Conservation (phyloP, 2,797 vertebrate species). For the Scolopax rusticola region DNA sequence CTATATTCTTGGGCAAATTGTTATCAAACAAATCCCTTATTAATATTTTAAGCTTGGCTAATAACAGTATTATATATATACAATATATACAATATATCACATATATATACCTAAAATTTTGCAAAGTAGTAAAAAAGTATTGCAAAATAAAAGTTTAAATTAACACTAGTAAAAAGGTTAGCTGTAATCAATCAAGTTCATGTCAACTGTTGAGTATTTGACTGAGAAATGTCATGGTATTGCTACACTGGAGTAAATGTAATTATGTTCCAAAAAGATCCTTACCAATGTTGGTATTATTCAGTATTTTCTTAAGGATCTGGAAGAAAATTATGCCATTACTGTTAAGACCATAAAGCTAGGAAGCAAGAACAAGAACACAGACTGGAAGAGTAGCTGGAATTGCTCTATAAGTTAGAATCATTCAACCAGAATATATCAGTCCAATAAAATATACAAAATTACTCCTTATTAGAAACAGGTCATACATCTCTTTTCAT, state of each 20-base stretch:
- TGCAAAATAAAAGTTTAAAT: background rate
- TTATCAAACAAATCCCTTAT: background rate
- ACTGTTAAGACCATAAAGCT: background rate
- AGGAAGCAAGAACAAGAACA: background rate
- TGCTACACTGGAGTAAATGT: background rate
- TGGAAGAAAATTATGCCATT: background rate
- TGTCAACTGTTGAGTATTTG: background rate
- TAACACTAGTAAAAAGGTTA: background rate
- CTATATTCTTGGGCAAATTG: background rate
- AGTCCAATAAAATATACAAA: background rate
- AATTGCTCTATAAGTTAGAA: background rate
- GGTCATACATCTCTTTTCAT: fast-evolving
- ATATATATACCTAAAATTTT: background rate
- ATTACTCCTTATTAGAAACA: background rate
- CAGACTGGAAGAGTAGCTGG: background rate
- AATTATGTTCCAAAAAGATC: background rate
- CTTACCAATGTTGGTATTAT: background rate
- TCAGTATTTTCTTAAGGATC: background rate
- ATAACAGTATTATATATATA: background rate
- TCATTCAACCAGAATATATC: background rate
- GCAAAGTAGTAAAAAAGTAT: background rate
- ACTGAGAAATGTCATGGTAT: background rate
- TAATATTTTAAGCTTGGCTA: background rate
- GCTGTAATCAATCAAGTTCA: background rate
- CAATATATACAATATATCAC: too few species aligned